Evolutionary conservation across 2,113 vertebrate species (phyloP).

Genomic region (Nerophis ophidion): DNA sequence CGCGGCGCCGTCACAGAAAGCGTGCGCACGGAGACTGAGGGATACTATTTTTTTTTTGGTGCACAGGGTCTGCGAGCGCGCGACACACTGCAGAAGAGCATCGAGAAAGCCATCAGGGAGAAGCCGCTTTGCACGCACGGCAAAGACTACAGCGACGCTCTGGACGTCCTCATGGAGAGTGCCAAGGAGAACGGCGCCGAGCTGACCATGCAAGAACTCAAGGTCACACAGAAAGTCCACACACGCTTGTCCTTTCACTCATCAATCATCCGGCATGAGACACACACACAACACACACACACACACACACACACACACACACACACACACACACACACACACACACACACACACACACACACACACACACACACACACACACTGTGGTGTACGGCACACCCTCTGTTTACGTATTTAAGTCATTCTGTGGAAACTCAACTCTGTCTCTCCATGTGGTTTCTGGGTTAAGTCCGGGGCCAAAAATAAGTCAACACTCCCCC

Average conservation of each 20-base stretch:
- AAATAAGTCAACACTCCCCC: conserved; percentile 68
- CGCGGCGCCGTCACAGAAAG: no score
- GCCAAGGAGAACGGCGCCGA: conserved; percentile 91
- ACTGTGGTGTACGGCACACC: conserved; percentile 35
- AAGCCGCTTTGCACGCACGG: conserved; percentile 86
- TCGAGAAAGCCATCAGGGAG: conserved; percentile 94
- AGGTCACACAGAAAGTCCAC: conserved; percentile 69
- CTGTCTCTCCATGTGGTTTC: conserved; percentile 46
- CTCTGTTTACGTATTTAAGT: conserved; percentile 61
- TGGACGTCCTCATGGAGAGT: conserved; percentile 93
- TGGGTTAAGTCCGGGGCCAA: conserved; percentile 60
- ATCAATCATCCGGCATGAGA: background rate
- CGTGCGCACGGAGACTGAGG: background rate
- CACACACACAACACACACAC: background rate
- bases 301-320: background rate
- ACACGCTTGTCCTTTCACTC: background rate
- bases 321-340: background rate
- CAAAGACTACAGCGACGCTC: conserved; percentile 88
- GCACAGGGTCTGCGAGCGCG: conserved; percentile 88
- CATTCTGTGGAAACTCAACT: conserved; percentile 63
- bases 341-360: no score
- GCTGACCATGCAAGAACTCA: conserved; percentile 96
- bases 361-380: conserved; percentile 7
- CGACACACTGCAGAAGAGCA: conserved; percentile 83
- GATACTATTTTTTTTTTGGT: background rate